These are phyloP conservation scores for Melinaea menophilus DNA, from an alignment of 2,888 invertebrate species.

Conservation along the genomic window DNA sequence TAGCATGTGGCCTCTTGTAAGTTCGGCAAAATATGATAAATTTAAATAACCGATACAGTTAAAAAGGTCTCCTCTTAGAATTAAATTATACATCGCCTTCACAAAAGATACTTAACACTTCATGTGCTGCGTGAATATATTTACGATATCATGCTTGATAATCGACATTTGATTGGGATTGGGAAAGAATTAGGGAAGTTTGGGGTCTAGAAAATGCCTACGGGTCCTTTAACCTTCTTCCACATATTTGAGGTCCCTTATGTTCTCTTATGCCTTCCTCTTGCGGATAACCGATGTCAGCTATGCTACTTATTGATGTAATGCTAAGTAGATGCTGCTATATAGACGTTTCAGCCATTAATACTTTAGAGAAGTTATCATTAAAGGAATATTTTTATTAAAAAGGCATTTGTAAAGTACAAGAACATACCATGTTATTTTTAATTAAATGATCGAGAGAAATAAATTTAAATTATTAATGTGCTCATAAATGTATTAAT, in stretches of 20 bases:
- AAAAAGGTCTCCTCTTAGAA: too few relatives aligned
- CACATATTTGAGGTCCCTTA: slow-evolving; percentile 52
- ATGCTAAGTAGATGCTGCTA: slow-evolving; percentile 50
- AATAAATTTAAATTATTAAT: too few relatives aligned
- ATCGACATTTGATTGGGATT: slow-evolving; percentile 91
- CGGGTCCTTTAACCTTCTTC: slow-evolving; percentile 75
- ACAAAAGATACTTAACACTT: too few relatives aligned
- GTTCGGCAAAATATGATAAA: too few relatives aligned
- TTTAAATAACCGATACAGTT: too few relatives aligned
- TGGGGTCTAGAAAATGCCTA: slow-evolving; percentile 88
- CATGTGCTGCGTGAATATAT: slow-evolving; percentile 90
- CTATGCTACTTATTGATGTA: slow-evolving; percentile 53
- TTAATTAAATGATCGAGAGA: background rate
- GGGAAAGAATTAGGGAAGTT: slow-evolving; percentile 89
- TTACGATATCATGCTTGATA: slow-evolving; percentile 84
- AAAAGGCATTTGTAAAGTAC: too few relatives aligned
- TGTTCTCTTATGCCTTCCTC: slow-evolving; percentile 50
- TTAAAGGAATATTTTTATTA: too few relatives aligned
- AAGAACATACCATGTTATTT: slow-evolving; percentile 1
- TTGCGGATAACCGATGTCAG: slow-evolving; percentile 50
- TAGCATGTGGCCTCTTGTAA: too few relatives aligned
- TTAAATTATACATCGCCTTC: too few relatives aligned
- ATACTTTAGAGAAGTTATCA: background rate
- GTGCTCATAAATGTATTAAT: too few relatives aligned
- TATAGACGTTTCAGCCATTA: background rate